phyloP scores from a whole-genome alignment of 2,113 vertebrate species.

The Phalacrocorax aristotelis region DNA sequence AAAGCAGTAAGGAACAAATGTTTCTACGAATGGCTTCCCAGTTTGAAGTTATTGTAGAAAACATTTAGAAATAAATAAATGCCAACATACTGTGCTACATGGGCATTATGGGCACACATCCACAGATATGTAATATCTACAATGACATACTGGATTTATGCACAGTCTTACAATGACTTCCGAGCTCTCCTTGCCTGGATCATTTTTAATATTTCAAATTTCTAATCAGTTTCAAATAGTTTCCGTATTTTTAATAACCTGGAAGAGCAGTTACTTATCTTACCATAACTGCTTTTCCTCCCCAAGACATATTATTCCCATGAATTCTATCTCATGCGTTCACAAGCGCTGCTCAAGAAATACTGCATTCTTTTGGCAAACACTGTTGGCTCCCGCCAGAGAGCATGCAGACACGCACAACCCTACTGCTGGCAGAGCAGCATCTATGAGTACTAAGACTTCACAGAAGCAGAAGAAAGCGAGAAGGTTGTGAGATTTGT shows the following conservation, averaged over 20 bases:
- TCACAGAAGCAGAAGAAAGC: neutral
- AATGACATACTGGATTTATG: neutral
- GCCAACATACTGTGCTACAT: neutral
- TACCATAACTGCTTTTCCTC: neutral
- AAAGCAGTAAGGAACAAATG: neutral
- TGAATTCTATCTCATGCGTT: neutral
- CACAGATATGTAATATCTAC: neutral
- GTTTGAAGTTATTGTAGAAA: neutral
- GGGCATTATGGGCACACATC: neutral
- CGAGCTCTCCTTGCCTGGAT: neutral
- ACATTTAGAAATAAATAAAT: neutral
- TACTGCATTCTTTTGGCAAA: neutral
- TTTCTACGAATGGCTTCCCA: neutral
- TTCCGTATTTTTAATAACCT: neutral
- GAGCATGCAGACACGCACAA: neutral
- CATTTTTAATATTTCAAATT: neutral
- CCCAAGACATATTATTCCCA: neutral
- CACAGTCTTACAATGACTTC: neutral
- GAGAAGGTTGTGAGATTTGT: neutral
- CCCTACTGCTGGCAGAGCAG: neutral
- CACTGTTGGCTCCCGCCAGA: neutral
- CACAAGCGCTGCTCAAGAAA: neutral
- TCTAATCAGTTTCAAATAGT: neutral
- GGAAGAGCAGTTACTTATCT: neutral
- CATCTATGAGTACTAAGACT: neutral